Evolutionary conservation across 2,797 vertebrate genomes (phyloP).

Genomic region (Masticophis lateralis): DNA sequence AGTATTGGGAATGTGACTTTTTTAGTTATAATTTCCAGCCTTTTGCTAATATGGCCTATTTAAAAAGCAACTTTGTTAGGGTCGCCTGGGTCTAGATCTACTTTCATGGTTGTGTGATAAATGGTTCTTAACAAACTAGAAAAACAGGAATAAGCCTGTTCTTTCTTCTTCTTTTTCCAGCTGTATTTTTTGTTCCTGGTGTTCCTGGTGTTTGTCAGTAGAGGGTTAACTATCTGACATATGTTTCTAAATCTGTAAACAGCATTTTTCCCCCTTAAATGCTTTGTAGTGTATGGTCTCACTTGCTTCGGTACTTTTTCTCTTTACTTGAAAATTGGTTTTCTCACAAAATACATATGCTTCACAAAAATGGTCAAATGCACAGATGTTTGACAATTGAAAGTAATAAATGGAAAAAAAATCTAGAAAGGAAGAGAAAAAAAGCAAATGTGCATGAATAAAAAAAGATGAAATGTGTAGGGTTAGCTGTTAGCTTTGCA

Average conservation of each 20-base stretch:
- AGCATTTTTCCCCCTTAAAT: background rate
- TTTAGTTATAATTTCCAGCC: background rate
- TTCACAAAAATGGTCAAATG: background rate
- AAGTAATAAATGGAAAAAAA: conserved; percentile 1
- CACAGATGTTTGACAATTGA: background rate
- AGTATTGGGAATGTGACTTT: background rate
- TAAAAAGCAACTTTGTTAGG: background rate
- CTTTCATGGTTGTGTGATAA: conserved; percentile 4
- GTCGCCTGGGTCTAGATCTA: background rate
- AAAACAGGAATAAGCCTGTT: background rate
- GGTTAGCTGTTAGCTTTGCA: background rate
- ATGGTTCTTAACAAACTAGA: background rate
- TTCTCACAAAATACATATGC: background rate
- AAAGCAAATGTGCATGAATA: background rate
- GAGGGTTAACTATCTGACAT: background rate
- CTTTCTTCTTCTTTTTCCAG: background rate
- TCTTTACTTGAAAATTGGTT: conserved; percentile 4
- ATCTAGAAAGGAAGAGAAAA: background rate
- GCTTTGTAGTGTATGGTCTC: background rate
- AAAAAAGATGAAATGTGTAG: background rate
- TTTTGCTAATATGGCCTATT: background rate
- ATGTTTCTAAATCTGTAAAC: conserved; percentile 8
- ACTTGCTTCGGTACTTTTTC: background rate
- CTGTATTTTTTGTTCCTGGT: no score
- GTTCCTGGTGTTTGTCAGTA: background rate